Evolutionary conservation across 2,113 vertebrate species (phyloP).

Genomic region (Donacobius atricapilla): DNA sequence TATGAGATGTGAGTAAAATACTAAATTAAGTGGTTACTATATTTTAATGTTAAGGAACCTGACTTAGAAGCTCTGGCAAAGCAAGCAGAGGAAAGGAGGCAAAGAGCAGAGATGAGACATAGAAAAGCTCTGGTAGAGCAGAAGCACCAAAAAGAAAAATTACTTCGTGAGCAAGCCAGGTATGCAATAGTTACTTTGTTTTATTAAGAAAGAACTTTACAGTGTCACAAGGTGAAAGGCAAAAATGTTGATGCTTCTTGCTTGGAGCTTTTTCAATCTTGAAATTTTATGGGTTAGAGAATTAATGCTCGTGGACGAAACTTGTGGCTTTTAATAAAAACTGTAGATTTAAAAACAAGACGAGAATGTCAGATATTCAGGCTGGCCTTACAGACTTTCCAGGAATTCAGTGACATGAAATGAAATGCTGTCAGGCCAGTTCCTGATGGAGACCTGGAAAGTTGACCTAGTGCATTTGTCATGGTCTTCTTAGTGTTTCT

Average conservation of each 20-base stretch:
- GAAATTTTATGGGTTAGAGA: not conserved
- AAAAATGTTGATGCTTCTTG: not conserved
- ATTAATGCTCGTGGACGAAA: not conserved
- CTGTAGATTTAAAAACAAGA: not conserved
- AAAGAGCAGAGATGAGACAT: slow-evolving; percentile 83
- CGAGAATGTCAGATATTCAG: not conserved
- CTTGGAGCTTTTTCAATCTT: not conserved
- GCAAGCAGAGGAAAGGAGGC: slow-evolving; percentile 75
- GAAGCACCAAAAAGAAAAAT: slow-evolving; percentile 77
- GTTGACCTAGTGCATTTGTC: not conserved
- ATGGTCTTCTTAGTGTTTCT: not conserved
- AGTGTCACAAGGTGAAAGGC: not conserved
- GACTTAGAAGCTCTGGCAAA: slow-evolving; percentile 77
- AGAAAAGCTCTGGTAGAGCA: slow-evolving; percentile 84
- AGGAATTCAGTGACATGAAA: not conserved
- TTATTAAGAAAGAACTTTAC: not conserved
- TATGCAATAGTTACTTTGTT: slow-evolving; percentile 44
- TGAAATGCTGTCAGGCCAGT: not conserved
- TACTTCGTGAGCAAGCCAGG: slow-evolving; percentile 74
- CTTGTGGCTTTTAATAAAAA: not conserved
- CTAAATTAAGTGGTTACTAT: not conserved
- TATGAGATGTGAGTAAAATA: not conserved
- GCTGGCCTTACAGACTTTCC: not conserved
- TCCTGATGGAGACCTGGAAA: not conserved
- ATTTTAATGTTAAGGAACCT: slow-evolving; percentile 73